These are phyloP conservation scores for Poecilia gillii DNA, from an alignment of 2,797 vertebrate species.

Conservation along the genomic window DNA sequence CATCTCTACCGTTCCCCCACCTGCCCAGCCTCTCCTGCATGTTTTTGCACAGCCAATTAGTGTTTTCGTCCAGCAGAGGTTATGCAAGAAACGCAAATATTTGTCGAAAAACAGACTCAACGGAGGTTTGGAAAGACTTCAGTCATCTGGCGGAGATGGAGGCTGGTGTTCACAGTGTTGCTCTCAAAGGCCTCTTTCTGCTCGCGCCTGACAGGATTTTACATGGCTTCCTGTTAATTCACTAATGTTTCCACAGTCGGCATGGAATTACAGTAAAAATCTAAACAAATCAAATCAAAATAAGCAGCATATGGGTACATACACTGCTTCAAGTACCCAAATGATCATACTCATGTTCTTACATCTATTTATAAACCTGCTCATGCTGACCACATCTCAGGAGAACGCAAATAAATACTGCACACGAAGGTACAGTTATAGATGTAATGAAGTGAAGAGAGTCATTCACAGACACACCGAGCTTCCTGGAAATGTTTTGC, in stretches of 20 bases:
- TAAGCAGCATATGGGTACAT: not conserved
- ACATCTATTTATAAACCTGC: not conserved
- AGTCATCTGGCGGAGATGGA: conserved; percentile 38
- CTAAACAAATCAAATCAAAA: not conserved
- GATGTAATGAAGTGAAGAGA: conserved; percentile 18
- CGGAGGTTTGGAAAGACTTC: conserved; percentile 64
- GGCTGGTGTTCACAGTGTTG: conserved; percentile 55
- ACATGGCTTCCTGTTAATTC: conserved; percentile 34
- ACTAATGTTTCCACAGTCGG: conserved; percentile 31
- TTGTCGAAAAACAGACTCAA: conserved; percentile 73
- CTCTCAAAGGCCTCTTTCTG: conserved; percentile 75
- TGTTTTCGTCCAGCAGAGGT: conserved; percentile 74
- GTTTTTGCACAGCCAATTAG: conserved; percentile 75
- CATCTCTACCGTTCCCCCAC: conserved; percentile 42
- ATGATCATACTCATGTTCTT: conserved; percentile 6
- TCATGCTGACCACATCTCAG: not conserved
- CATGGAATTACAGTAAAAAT: conserved; percentile 12
- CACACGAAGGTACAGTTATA: not conserved
- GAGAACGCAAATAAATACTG: conserved; percentile 17
- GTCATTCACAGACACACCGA: conserved; percentile 26
- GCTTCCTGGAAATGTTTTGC: conserved; percentile 33
- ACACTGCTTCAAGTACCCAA: not conserved
- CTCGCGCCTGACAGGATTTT: conserved; percentile 51
- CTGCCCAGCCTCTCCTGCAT: conserved; percentile 47
- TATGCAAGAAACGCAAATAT: conserved; percentile 81